A percentile compares a stretch with the other conserved stretches of the same genome.
Conservation (phyloP, 2,797 vertebrate species). For the Sebastes kiyomatsui region DNA sequence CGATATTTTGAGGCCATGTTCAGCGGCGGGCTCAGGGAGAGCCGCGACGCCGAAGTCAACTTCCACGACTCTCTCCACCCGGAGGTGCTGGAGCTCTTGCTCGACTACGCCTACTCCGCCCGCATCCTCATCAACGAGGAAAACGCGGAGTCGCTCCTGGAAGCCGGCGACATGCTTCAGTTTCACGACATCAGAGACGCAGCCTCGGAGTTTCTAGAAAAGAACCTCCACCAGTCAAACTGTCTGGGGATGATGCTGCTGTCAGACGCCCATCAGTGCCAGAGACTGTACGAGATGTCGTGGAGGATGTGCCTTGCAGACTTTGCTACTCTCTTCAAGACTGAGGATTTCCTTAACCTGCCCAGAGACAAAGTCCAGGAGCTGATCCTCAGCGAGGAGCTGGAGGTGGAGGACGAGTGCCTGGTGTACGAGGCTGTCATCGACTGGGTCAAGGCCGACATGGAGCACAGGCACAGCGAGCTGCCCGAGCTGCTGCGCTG, state of each 20-base stretch:
- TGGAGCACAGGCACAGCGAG: constrained; percentile 78
- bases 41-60: constrained; percentile 84
- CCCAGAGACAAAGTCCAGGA: constrained; percentile 87
- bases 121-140: constrained; percentile 89
- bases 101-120: constrained; percentile 89
- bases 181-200: constrained; percentile 89
- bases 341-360: constrained; percentile 86
- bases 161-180: constrained; percentile 90
- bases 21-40: constrained; percentile 85
- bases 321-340: constrained; percentile 84
- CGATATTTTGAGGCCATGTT: constrained; percentile 92
- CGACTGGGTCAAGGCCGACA: constrained; percentile 87
- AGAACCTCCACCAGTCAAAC: constrained; percentile 88
- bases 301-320: constrained; percentile 89
- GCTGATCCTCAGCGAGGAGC: constrained; percentile 87
- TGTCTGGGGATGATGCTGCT: constrained; percentile 91
- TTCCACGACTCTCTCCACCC: constrained; percentile 88
- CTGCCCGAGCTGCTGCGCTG: constrained; percentile 85
- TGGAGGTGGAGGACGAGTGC: constrained; percentile 89
- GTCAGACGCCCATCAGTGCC: constrained; percentile 87
- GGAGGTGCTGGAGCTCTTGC: constrained; percentile 87
- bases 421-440: constrained; percentile 88
- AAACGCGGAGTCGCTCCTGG: constrained; percentile 88
- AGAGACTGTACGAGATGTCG: constrained; percentile 85
- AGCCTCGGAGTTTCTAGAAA: constrained; percentile 86